Evolutionary conservation across 2,888 invertebrate genomes (phyloP), one percentile per base, ranked within the genome.

Genomic region (Lasius platythorax): DNA sequence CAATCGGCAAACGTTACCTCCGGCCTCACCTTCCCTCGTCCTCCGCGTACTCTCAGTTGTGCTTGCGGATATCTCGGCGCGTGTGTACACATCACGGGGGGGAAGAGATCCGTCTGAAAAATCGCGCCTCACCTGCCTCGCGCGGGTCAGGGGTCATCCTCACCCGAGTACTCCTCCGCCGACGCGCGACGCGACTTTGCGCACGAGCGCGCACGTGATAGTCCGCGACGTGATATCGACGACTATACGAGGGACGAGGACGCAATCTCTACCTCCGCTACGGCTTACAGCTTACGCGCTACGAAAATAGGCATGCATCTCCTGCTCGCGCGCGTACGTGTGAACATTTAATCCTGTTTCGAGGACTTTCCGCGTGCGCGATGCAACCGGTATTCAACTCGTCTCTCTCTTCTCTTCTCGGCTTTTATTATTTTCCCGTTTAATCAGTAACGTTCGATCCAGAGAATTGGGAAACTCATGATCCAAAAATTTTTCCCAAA

Each of bases 81-180:
- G 90, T 87, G 88, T 83, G 86, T 85, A 86, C 89, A 88, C 90
- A 89, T 78, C 84, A 75, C 85, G n/a, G 82, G 83, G 87, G 83
- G 84, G 82, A 82, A 37, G 23, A 81, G 86, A 85, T 58, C 37
- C 83, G 83, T 89, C 91, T 92, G 81, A 93, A 93, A 93, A 93
- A 92, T 92, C 88, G 87, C 85, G 89, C 91, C 92, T 93, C 93
- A 93, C 93, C 93, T 93, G 93, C 92, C 92, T 91, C 83, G 67
- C 53, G 85, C 78, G 74, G 93, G 91, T 93, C 92, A 90, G 78
- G 90, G 93, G 93, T 93, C 90, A 92, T 82, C 86, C 88, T 87
- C 67, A 40, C 78, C 40, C 83, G 87, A 85, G 82, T 82, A 87
- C 87, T 84, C 84, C 89, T 89, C 85, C 89, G 83, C 86, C 88